Evolutionary conservation across 30 jellyfish, hydroid and myxozoan genomes (phyloP).

Genomic region (Turritopsis dohrnii): DNA sequence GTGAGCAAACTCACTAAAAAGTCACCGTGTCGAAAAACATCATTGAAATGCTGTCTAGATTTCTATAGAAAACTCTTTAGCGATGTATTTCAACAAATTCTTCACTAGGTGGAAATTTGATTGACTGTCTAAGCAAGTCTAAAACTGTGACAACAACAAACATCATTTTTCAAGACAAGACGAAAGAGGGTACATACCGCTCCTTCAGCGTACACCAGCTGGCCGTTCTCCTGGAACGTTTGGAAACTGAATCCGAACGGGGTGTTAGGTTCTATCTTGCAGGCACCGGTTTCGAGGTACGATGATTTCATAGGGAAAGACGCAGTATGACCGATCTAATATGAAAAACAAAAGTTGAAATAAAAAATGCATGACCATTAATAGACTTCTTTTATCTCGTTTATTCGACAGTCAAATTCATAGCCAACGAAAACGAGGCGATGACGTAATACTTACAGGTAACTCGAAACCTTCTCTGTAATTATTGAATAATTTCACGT

Average conservation of each 20-base stretch:
- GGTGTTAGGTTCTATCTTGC: constrained; percentile 26
- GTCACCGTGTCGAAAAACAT: no score
- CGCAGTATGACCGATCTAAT: constrained; percentile 58
- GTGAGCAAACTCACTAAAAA: no score
- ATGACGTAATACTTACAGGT: constrained; percentile 31
- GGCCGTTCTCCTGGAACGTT: constrained; percentile 42
- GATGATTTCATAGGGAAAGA: constrained; percentile 55
- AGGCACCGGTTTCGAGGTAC: constrained; percentile 51
- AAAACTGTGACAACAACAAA: neutral
- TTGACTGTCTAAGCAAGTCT: neutral
- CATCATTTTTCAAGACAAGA: neutral
- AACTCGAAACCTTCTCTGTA: constrained; percentile 44
- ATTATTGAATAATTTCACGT: constrained; percentile 32
- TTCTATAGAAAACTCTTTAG: no score
- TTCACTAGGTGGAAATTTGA: no score
- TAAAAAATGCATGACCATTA: no score
- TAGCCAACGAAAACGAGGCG: neutral
- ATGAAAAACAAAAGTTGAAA: neutral
- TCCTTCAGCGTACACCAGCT: constrained; percentile 58
- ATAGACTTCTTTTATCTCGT: no score
- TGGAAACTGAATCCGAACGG: constrained; percentile 76
- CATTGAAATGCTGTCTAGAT: no score
- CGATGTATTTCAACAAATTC: no score
- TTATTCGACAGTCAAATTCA: no score
- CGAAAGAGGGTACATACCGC: neutral